Percentiles rank a stretch among this genome's conserved stretches.
Evolutionary conservation across 1,140 invertebrate species (phyloP).

Genomic region (Acromyrmex echinatior): DNA sequence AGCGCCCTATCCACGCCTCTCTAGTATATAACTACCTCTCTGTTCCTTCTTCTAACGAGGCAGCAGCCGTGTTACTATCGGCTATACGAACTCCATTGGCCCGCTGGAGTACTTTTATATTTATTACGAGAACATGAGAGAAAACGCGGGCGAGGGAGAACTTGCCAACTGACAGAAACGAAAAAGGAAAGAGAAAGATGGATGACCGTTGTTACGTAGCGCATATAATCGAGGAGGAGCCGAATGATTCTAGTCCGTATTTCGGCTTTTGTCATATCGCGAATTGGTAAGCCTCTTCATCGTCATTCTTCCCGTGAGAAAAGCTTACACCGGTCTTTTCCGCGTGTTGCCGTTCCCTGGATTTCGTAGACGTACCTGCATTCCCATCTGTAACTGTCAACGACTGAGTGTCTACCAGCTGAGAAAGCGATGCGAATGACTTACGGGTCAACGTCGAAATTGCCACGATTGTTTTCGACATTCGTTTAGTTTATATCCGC

Average conservation of each 20-base stretch:
- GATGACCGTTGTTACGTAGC: slow-evolving; percentile 22
- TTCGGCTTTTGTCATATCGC: slow-evolving; percentile 76
- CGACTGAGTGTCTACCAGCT: background rate
- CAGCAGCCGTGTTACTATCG: slow-evolving; percentile 72
- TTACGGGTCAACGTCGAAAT: background rate
- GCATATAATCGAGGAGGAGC: slow-evolving; percentile 43
- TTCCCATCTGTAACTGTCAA: slow-evolving; percentile 52
- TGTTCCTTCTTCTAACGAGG: slow-evolving; percentile 47
- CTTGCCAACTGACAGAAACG: slow-evolving; percentile 10
- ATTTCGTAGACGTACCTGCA: background rate
- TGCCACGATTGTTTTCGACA: background rate
- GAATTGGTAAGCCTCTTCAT: slow-evolving; percentile 41
- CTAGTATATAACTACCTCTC: slow-evolving; percentile 10
- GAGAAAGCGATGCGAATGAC: slow-evolving; percentile 8
- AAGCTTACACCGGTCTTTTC: background rate
- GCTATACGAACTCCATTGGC: slow-evolving; percentile 53
- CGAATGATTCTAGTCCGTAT: slow-evolving; percentile 72
- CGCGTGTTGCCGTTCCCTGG: background rate
- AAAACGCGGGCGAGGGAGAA: slow-evolving; percentile 11
- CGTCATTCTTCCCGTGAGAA: background rate
- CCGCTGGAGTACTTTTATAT: slow-evolving; percentile 79
- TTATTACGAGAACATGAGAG: slow-evolving; percentile 78
- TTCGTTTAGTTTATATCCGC: background rate
- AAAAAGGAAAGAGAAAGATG: slow-evolving; percentile 21
- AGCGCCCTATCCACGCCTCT: slow-evolving; percentile 73